These are phyloP conservation scores for Carlito syrichta DNA, from an alignment of 2,113 vertebrate species.

Conservation along the genomic window DNA sequence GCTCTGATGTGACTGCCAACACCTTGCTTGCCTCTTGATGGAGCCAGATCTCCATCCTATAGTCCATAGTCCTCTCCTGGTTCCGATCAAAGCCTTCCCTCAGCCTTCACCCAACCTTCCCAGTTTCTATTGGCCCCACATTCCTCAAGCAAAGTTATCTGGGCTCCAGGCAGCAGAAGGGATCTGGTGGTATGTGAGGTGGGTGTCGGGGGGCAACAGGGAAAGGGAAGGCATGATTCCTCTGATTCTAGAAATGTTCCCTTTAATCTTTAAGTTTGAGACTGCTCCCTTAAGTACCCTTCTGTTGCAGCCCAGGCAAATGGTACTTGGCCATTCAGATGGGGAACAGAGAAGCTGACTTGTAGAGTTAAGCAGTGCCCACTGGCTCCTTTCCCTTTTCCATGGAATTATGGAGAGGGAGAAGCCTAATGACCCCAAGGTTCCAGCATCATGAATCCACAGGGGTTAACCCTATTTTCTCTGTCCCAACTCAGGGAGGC, in stretches of 20 bases:
- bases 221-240: background rate
- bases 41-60: conserved; percentile 52
- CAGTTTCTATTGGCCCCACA: background rate
- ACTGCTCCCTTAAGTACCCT: background rate
- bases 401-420: background rate
- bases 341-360: background rate
- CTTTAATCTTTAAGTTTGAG: conserved; percentile 31
- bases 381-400: background rate
- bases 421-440: background rate
- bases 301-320: conserved; percentile 5
- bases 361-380: background rate
- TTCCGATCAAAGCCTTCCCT: conserved; percentile 39
- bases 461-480: background rate
- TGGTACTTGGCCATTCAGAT: background rate
- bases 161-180: background rate
- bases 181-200: conserved; percentile 39
- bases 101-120: conserved; percentile 36
- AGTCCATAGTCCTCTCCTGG: background rate
- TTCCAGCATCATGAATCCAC: background rate
- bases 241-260: background rate
- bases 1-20: conserved; percentile 76
- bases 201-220: background rate
- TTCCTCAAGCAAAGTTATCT: conserved; percentile 50
- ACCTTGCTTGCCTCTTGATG: conserved; percentile 74
- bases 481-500: background rate